Conservation (phyloP, 2,888 invertebrate species). For the Pseudeuparius sepicola region DNA sequence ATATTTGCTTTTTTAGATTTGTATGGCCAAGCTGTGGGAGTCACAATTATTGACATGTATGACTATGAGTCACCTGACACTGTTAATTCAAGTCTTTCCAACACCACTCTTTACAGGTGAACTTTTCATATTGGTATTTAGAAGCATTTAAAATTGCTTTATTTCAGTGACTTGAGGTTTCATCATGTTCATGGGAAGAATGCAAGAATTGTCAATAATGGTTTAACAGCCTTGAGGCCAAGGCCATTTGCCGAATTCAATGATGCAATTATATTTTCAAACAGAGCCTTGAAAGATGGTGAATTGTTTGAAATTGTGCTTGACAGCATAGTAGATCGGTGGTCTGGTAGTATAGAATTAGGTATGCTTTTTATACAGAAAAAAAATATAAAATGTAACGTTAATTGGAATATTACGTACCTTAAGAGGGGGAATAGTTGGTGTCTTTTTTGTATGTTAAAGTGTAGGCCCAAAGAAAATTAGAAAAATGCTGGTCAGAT, state of each 20-base stretch:
- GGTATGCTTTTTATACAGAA: too few species aligned
- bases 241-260: constrained; percentile 88
- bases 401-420: too few species aligned
- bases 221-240: constrained; percentile 76
- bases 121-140: neutral
- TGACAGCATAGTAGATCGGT: constrained; percentile 84
- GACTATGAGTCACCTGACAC: constrained; percentile 63
- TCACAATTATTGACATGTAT: constrained; percentile 70
- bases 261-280: constrained; percentile 87
- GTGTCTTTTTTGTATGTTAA: too few species aligned
- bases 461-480: too few species aligned
- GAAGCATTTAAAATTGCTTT: constrained; percentile 1
- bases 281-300: constrained; percentile 74
- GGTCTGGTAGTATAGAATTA: constrained; percentile 88
- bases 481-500: too few species aligned
- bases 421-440: too few species aligned
- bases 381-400: too few species aligned
- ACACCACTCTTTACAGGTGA: constrained; percentile 57
- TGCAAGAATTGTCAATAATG: constrained; percentile 73
- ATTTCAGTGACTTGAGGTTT: constrained; percentile 68
- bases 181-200: constrained; percentile 85
- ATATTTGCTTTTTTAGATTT: constrained; percentile 52
- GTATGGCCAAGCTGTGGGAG: constrained; percentile 91
- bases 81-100: constrained; percentile 65
- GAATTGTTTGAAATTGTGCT: constrained; percentile 88